Conservation (phyloP, 2,797 vertebrate genomes). For the Sparidentex hasta region DNA sequence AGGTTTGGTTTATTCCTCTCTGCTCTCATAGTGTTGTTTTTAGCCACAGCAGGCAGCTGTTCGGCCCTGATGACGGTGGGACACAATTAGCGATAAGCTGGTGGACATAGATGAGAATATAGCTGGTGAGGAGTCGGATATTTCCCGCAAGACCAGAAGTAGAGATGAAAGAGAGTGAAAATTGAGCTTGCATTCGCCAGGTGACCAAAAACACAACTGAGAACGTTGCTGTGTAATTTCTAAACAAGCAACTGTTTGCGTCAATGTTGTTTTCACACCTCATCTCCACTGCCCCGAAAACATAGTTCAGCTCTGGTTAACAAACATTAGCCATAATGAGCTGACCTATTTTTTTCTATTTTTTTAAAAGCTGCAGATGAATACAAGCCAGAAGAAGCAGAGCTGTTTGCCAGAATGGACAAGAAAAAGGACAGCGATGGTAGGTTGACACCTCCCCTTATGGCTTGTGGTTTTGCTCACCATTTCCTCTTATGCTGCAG, state of each 20-base stretch:
- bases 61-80: not conserved
- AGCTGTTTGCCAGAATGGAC: conserved; percentile 81
- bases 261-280: not conserved
- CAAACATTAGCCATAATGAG: not conserved
- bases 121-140: not conserved
- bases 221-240: not conserved
- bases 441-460: conserved; percentile 34
- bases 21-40: not conserved
- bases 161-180: not conserved
- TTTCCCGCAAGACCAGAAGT: not conserved
- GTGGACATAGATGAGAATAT: not conserved
- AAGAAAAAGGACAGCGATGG: conserved; percentile 66
- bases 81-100: not conserved
- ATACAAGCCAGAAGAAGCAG: conserved; percentile 35
- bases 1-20: conserved; percentile 60
- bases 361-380: conserved; percentile 43
- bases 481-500: not conserved
- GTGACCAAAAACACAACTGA: not conserved
- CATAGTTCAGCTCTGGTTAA: not conserved
- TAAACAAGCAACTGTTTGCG: not conserved
- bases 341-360: conserved; percentile 21
- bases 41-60: not conserved
- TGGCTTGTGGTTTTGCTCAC: conserved; percentile 17
- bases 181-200: not conserved
- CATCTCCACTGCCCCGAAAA: not conserved